Conservation (phyloP, 1,140 invertebrate species). For the Cryptotermes secundus region DNA sequence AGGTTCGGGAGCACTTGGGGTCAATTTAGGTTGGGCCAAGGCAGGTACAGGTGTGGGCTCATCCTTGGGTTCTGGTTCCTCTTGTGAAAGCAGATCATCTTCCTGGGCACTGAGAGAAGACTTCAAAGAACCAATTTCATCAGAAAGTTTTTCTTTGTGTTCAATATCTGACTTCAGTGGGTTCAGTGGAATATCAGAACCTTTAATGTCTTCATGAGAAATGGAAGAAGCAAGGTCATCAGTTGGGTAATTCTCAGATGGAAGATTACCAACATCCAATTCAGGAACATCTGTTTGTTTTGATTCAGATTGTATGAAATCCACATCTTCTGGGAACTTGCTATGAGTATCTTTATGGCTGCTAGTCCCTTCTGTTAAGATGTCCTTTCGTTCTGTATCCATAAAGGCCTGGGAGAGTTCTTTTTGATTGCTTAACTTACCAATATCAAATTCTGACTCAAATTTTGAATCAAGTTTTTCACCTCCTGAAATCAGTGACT, state of each 20-base stretch:
- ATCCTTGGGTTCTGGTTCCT: not conserved
- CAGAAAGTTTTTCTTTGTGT: not conserved
- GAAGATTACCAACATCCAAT: not conserved
- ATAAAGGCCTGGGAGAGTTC: not conserved
- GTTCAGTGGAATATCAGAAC: not conserved
- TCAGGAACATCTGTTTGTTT: not conserved
- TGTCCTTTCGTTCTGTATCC: not conserved
- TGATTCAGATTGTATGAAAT: not conserved
- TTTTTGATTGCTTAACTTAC: not conserved
- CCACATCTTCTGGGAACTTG: not conserved
- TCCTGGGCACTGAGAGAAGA: not conserved
- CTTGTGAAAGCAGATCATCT: not conserved
- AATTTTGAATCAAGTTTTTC: not conserved
- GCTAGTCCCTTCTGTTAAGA: not conserved
- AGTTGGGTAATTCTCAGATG: not conserved
- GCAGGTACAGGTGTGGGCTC: not conserved
- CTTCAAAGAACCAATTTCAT: constrained; percentile 1
- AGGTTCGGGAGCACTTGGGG: not conserved
- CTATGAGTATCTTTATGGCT: not conserved
- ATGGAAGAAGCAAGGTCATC: not conserved
- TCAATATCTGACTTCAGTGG: not conserved
- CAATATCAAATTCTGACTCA: not conserved
- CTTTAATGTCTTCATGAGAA: not conserved
- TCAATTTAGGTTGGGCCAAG: not conserved
- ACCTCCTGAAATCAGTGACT: not conserved